Base-by-base conservation (phyloP, 1,140 invertebrate genomes). In the Carcinoscorpius rotundicauda region DNA sequence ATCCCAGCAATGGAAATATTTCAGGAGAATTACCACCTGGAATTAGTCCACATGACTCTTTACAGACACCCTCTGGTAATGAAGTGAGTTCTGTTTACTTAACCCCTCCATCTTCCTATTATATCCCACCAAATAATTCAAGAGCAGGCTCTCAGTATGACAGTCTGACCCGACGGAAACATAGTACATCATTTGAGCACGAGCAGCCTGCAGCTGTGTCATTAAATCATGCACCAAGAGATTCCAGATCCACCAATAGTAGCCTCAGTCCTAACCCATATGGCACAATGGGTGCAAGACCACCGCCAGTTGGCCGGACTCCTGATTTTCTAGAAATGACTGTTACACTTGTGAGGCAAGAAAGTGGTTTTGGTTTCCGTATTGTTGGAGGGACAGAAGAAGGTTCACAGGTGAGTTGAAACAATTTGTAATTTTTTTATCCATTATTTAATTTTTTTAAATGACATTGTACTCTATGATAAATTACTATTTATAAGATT, bases 301-400 rank as follows among this genome's bases (percentile, higher is more conserved):
- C n/a, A n/a, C 10, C 49, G 3, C 10, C 64, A 49, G 61, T 62
- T n/a, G 53, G 49, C 64, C 63, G 4, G 57, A 52, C 11, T n/a
- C 60, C 69, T 67, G 86, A 88, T 67, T 88, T 82, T 77, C 77
- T 86, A 62, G 85, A 92, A 72, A 86, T 88, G 65, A 82, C 86
- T 61, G 87, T 95, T 0, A 86, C 86, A 11, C 76, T 96, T 8
- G 83, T 86, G 52, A 81, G 89, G 61, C 87, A 91, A 74, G 88
- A 93, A 61, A 84, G 83, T 74, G 92, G 93, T 10, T 97, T 98
- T 81, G 97, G 97, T 5, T 98, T 99, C 81, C 82, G 96, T 70
- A 96, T 98, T 75, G 91, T 98, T 51, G 97, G 97, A n/a, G 97
- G 97, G 51, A 94, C 92, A 1, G 96, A 98, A 80, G 95, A 98